phyloP scores from a whole-genome alignment of 2,888 invertebrate species.

The Polydrusus tereticollis region DNA sequence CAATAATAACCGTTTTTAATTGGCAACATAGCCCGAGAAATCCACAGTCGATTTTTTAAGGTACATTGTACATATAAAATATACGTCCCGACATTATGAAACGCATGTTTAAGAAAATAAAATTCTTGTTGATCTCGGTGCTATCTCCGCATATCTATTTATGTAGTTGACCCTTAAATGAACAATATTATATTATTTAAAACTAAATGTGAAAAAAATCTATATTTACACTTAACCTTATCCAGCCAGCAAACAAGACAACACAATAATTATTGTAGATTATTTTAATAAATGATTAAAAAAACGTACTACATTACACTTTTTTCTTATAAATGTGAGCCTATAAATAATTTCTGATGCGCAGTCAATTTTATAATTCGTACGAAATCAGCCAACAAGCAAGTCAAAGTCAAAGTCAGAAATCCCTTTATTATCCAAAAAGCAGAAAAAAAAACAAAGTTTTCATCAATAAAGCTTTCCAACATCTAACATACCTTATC shows the following conservation, averaged over 20 bases:
- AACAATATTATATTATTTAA: constrained; percentile 48
- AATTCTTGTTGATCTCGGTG: constrained; percentile 42
- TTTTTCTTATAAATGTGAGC: background rate
- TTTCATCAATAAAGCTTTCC: no score
- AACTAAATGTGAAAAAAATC: constrained; percentile 47
- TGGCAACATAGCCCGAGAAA: no score
- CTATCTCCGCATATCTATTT: constrained; percentile 45
- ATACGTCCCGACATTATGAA: constrained; percentile 21
- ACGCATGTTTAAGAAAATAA: constrained; percentile 28
- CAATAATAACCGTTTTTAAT: no score
- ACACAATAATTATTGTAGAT: constrained; percentile 43
- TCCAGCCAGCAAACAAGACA: constrained; percentile 44
- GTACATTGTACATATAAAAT: background rate
- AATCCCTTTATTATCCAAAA: no score
- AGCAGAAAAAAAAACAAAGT: no score
- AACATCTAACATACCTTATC: no score
- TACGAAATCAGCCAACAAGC: background rate
- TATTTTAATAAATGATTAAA: constrained; percentile 32
- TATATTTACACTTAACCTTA: constrained; percentile 46
- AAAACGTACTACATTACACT: constrained; percentile 19
- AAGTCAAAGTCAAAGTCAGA: no score
- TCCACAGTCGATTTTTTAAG: background rate
- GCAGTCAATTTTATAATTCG: background rate
- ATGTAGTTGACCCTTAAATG: constrained; percentile 49
- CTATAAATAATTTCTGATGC: constrained; percentile 2